phyloP scores from a whole-genome alignment of 1,140 invertebrate species.

The Meloidogyne floridensis region DNA sequence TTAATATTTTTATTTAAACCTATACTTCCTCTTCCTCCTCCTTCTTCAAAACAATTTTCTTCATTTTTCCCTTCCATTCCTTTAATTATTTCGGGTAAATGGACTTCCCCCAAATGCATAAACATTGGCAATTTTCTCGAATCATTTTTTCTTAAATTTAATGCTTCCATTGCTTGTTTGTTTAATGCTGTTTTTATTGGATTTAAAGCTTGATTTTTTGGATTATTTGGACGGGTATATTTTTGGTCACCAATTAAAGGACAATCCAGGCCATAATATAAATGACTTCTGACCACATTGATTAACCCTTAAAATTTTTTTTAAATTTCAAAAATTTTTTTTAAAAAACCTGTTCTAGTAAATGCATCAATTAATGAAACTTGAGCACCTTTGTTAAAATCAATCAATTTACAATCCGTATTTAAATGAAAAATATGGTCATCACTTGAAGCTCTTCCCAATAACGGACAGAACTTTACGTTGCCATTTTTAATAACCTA shows the following conservation, averaged over 20 bases:
- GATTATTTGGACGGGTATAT: conserved; percentile 13
- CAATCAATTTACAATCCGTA: conserved; percentile 28
- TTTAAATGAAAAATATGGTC: conserved; percentile 32
- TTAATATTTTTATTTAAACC: not conserved
- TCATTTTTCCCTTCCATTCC: not conserved
- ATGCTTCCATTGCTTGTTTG: conserved; percentile 4
- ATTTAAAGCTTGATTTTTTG: not conserved
- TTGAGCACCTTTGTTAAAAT: conserved; percentile 1
- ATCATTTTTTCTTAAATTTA: conserved; percentile 26
- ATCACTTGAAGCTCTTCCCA: not conserved
- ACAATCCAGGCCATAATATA: conserved; percentile 35
- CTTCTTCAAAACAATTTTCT: conserved; percentile 2
- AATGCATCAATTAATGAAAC: conserved; percentile 31
- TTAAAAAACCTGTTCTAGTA: conserved; percentile 16
- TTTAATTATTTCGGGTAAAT: conserved; percentile 11
- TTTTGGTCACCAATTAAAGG: conserved; percentile 28
- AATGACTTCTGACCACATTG: conserved; percentile 36
- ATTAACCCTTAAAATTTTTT: conserved; percentile 16
- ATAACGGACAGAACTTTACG: conserved; percentile 29
- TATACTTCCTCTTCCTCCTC: no score
- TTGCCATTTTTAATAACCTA: conserved; percentile 20
- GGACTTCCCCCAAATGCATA: conserved; percentile 32
- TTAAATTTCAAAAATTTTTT: conserved; percentile 16
- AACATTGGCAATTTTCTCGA: conserved; percentile 36
- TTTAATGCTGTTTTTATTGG: conserved; percentile 2